Conservation (phyloP, 2,888 invertebrate species). For the Acrobasis suavella region DNA sequence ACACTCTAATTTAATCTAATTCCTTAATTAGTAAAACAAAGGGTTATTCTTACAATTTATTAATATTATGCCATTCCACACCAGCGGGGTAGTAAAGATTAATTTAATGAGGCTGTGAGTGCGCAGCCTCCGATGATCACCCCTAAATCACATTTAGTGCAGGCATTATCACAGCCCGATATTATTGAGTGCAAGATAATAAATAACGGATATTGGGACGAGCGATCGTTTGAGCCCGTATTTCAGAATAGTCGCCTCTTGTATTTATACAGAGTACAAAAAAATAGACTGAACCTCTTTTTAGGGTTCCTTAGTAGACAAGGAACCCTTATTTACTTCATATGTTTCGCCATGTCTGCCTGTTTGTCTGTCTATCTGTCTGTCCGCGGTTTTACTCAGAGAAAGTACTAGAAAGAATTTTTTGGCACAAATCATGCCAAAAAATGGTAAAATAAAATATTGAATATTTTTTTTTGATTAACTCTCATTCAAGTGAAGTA, state of each 20-base stretch:
- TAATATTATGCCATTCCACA: slow-evolving; percentile 19
- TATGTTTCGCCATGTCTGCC: no score
- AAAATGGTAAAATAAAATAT: no score
- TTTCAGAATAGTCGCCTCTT: slow-evolving; percentile 31
- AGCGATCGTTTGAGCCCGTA: slow-evolving; percentile 45
- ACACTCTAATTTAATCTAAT: slow-evolving; percentile 8
- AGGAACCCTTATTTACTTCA: no score
- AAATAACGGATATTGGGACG: slow-evolving; percentile 44
- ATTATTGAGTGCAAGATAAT: slow-evolving; percentile 52
- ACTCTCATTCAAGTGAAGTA: no score
- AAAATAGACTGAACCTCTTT: no score
- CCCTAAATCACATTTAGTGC: slow-evolving; percentile 62
- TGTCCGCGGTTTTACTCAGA: no score
- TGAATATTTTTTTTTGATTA: no score
- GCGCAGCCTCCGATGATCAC: slow-evolving; percentile 43
- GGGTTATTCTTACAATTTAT: slow-evolving; percentile 19
- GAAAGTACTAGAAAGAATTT: no score
- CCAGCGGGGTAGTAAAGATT: slow-evolving; percentile 21
- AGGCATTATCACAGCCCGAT: slow-evolving; percentile 52
- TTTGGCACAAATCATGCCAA: no score
- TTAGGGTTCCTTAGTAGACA: no score
- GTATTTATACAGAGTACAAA: no score
- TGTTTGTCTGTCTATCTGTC: no score
- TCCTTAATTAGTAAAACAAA: slow-evolving; percentile 13
- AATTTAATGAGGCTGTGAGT: slow-evolving; percentile 21